Evolutionary conservation across 2,888 invertebrate genomes (phyloP).

Genomic region (Ommatoiulus sabulosus): DNA sequence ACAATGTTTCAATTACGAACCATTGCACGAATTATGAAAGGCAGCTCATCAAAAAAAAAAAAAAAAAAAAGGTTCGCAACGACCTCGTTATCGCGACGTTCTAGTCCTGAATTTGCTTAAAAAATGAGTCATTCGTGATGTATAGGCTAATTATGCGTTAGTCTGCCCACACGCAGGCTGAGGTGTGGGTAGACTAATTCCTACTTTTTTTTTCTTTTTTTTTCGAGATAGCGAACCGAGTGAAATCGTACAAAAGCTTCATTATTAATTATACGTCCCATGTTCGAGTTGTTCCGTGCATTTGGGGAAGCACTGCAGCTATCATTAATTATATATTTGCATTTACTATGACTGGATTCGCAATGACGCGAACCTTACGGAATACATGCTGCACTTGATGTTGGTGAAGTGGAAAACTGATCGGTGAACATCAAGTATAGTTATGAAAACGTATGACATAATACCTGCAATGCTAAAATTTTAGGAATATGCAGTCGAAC

Average conservation of each 20-base stretch:
- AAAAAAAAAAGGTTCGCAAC: no score
- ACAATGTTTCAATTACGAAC: neutral
- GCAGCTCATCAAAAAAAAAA: neutral
- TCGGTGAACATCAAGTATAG: no score
- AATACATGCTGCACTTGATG: no score
- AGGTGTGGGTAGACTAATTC: conserved; percentile 23
- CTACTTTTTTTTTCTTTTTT: neutral
- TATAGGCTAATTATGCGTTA: neutral
- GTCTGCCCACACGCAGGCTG: neutral
- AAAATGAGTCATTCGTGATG: conserved; percentile 13
- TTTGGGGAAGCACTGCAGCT: neutral
- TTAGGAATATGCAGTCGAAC: no score
- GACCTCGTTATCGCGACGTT: neutral
- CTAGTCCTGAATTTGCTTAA: neutral
- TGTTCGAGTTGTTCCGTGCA: neutral
- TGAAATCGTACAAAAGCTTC: neutral
- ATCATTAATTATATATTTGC: neutral
- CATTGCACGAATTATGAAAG: neutral
- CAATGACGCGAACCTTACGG: no score
- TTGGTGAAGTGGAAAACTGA: no score
- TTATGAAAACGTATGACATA: no score
- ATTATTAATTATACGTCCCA: neutral
- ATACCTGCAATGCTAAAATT: no score
- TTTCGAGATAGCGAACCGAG: no score
- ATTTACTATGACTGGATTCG: no score